Conservation (phyloP, 2,888 invertebrate genomes). For the Amiota communis region DNA sequence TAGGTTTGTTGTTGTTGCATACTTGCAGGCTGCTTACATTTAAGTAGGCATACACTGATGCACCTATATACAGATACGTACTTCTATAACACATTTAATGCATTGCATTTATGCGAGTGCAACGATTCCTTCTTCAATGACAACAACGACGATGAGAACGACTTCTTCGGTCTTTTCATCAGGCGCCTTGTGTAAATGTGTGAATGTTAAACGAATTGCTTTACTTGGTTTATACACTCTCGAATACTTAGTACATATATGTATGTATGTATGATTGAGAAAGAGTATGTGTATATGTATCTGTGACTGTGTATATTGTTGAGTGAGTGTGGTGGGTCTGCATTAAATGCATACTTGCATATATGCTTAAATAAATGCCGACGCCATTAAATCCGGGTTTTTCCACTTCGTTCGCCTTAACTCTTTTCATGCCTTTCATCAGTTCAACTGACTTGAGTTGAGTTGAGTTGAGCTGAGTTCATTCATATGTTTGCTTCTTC, state of each 20-base stretch:
- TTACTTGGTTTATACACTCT: too few species aligned
- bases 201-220: background rate
- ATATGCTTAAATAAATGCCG: background rate
- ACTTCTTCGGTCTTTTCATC: too few species aligned
- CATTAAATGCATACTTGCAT: too few species aligned
- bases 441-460: too few species aligned
- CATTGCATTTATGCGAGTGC: background rate
- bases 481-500: background rate
- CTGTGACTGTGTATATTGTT: background rate
- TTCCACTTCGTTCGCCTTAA: background rate
- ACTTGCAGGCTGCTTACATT: background rate
- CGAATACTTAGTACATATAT: too few species aligned
- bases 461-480: too few species aligned
- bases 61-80: background rate
- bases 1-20: too few species aligned
- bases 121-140: too few species aligned
- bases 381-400: slow-evolving; percentile 5
- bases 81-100: background rate
- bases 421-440: background rate
- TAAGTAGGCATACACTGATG: background rate
- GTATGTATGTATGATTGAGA: background rate
- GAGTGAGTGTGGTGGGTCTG: background rate
- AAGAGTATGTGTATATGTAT: too few species aligned
- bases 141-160: too few species aligned
- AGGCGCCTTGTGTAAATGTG: background rate